These are phyloP conservation scores for Drosophila sp. DNA, from an alignment of 1,140 invertebrate genomes.

Conservation along the genomic window DNA sequence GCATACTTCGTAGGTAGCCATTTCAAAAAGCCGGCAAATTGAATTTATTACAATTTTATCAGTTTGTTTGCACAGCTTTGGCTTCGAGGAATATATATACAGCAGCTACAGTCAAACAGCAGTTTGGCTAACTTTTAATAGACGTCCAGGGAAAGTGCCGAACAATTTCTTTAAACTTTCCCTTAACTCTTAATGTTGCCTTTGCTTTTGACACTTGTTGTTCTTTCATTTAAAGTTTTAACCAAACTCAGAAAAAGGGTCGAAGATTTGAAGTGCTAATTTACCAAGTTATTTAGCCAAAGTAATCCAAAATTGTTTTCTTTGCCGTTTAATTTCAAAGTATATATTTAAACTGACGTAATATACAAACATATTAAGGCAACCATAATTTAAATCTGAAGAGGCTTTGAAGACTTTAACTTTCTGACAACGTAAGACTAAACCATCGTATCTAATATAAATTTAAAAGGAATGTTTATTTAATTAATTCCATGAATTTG, in stretches of 20 bases:
- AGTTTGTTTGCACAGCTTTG: slow-evolving; percentile 23
- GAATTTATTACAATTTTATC: slow-evolving; percentile 31
- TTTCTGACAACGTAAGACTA: neutral
- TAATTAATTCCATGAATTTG: slow-evolving; percentile 5
- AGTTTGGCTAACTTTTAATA: slow-evolving; percentile 27
- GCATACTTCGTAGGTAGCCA: slow-evolving; percentile 5
- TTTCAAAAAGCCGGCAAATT: slow-evolving; percentile 10
- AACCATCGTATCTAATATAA: neutral
- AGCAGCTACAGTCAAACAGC: slow-evolving; percentile 14
- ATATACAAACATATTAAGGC: slow-evolving; percentile 7
- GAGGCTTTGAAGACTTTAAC: neutral
- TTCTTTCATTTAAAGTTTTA: slow-evolving; percentile 59
- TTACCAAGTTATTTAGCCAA: slow-evolving; percentile 17
- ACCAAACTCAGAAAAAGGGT: neutral
- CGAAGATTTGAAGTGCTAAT: slow-evolving; percentile 46
- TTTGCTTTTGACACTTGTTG: slow-evolving; percentile 9
- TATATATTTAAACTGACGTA: slow-evolving; percentile 1
- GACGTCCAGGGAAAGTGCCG: neutral
- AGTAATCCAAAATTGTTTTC: neutral
- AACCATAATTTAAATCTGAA: neutral
- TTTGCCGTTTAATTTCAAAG: neutral
- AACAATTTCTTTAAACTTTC: slow-evolving; percentile 15
- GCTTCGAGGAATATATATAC: slow-evolving; percentile 18
- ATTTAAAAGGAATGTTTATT: neutral
- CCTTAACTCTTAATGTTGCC: slow-evolving; percentile 16